Base-by-base conservation (phyloP, 2,888 invertebrate genomes). In the Rhopalosiphum nymphaeae region DNA sequence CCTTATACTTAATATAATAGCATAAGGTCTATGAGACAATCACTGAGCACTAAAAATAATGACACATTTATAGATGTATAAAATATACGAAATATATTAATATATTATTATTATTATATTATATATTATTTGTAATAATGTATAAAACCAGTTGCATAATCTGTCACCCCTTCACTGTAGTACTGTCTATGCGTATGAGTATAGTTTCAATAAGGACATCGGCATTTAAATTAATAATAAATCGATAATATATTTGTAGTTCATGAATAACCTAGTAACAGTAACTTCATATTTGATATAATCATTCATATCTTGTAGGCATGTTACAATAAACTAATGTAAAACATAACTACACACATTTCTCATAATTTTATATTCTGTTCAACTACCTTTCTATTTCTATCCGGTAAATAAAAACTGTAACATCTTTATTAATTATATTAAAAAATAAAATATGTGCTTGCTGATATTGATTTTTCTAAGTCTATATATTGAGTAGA, bases 261-360 rank as follows among this genome's bases (percentile, higher is more conserved):
- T 26, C 26, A 46, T 49, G 90, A 11, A 36, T 7, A 26, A 49
- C 67, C 49, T 78, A 49, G 49, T 21, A 67, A 78, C 49, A 13
- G 26, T 78, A 91, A 91, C 78, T 91, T 91, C 36, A 21, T 49
- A n/a, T 26, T 49, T n/a, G 49, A 36, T 36, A 49, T 78, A 91
- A 78, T 91, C 78, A 49, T 13, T 78, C n/a, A n/a, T 36, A n/a
- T 49, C 53, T 25, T 49, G 21, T 78, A 53, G 53, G 21, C 11
- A 67, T 90, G 21, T 91, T 67, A 16, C n/a, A n/a, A 67, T 67
- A 36, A 67, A 67, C n/a, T 67, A 78, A 29, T 25, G 25, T 49
- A 78, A 36, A 67, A n/a, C 49, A 91, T 53, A 78, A 91, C 25
- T 9, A 25, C 5, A 26, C 25, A 36, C 26, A 49, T 49, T 42